A percentile compares a stretch with the other conserved stretches of the same genome.
Evolutionary conservation across 1,140 invertebrate genomes (phyloP).

Genomic region (Wasmannia auropunctata): DNA sequence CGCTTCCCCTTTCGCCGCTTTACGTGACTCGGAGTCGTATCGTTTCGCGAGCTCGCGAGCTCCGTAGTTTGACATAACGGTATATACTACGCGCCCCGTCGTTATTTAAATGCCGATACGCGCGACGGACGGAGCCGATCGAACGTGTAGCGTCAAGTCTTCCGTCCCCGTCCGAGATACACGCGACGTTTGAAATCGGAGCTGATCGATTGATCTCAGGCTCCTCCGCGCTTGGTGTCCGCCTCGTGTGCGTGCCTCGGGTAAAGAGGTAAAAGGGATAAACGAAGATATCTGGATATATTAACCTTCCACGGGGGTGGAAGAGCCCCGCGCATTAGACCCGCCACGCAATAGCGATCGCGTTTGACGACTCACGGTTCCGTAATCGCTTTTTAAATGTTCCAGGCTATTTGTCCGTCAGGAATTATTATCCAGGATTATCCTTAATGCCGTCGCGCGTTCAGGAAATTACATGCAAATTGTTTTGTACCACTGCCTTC

Average conservation of each 20-base stretch:
- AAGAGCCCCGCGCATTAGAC: neutral
- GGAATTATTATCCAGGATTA: constrained; percentile 9
- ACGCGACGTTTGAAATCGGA: neutral
- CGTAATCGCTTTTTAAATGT: constrained; percentile 50
- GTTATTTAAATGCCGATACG: constrained; percentile 73
- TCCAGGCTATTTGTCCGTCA: neutral
- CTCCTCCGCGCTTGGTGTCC: neutral
- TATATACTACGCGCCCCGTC: constrained; percentile 65
- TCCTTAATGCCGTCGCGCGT: constrained; percentile 42
- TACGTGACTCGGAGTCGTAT: constrained; percentile 70
- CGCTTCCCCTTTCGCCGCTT: constrained; percentile 28
- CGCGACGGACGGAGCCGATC: neutral
- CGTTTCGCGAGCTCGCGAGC: constrained; percentile 43
- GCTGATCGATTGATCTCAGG: neutral
- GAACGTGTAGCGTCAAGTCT: neutral
- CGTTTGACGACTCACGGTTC: constrained; percentile 10
- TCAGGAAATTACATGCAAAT: constrained; percentile 45
- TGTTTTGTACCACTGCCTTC: constrained; percentile 1
- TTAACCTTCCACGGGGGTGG: neutral
- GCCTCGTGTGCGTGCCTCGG: neutral
- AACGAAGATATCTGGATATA: constrained; percentile 21
- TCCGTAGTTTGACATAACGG: constrained; percentile 69
- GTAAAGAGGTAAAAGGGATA: neutral
- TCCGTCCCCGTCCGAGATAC: neutral
- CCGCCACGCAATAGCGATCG: constrained; percentile 21